phyloP scores from a whole-genome alignment of 2,888 invertebrate genomes.

The Cyrtodaria siliqua region DNA sequence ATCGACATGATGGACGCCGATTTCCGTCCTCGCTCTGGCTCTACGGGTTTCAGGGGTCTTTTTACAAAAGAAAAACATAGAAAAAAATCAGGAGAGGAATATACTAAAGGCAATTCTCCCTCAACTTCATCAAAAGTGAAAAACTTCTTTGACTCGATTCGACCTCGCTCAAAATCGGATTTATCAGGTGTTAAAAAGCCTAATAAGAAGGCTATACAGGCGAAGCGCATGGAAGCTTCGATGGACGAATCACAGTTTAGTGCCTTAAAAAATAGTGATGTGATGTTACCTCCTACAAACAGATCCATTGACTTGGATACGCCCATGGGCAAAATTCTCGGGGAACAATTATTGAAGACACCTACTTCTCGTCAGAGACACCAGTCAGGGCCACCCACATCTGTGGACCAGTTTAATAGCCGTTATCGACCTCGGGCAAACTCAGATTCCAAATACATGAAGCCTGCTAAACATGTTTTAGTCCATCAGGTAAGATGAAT shows the following conservation, averaged over 20 bases:
- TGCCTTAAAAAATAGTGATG: constrained; percentile 61
- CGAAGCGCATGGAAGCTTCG: constrained; percentile 72
- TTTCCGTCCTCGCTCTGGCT: constrained; percentile 80
- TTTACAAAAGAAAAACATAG: constrained; percentile 73
- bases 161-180: constrained; percentile 84
- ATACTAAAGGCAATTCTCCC: constrained; percentile 67
- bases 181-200: constrained; percentile 81
- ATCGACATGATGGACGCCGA: constrained; percentile 74
- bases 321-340: constrained; percentile 83
- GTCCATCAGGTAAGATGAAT: constrained; percentile 64
- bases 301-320: constrained; percentile 67
- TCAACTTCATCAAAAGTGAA: constrained; percentile 79
- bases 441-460: constrained; percentile 77
- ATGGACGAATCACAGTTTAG: constrained; percentile 76
- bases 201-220: constrained; percentile 69
- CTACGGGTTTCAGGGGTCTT: constrained; percentile 75
- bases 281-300: constrained; percentile 35
- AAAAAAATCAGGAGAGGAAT: constrained; percentile 79
- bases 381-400: constrained; percentile 74
- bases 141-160: constrained; percentile 81
- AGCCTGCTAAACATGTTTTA: constrained; percentile 69
- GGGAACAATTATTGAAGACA: constrained; percentile 75
- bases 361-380: constrained; percentile 71
- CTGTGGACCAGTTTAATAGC: constrained; percentile 76
- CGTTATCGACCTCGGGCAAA: constrained; percentile 79